Evolutionary conservation across 1,140 invertebrate genomes (phyloP).

Genomic region (Lasioglossum albipes): DNA sequence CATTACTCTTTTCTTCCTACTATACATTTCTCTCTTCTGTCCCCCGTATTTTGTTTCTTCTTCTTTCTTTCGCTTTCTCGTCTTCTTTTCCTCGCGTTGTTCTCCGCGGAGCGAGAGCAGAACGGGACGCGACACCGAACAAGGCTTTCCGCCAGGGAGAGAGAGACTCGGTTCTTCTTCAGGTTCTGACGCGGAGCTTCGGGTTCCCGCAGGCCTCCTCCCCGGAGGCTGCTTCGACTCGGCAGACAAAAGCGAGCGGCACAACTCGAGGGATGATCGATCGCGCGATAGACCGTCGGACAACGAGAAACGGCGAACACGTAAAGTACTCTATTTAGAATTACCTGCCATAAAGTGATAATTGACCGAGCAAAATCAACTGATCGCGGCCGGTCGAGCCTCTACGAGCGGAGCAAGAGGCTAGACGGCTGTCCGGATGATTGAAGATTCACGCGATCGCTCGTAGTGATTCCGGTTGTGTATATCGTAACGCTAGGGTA

Average conservation of each 20-base stretch:
- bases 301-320: background rate
- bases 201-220: background rate
- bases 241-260: background rate
- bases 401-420: background rate
- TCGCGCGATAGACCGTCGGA: background rate
- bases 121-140: background rate
- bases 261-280: background rate
- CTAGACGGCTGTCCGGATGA: background rate
- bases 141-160: slow-evolving; percentile 14
- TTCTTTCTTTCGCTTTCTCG: too few species aligned
- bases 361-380: background rate
- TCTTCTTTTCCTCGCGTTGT: background rate
- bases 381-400: background rate
- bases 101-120: background rate
- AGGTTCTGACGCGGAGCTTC: slow-evolving; percentile 15
- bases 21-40: background rate
- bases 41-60: too few species aligned
- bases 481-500: slow-evolving; percentile 26
- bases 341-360: slow-evolving; percentile 43
- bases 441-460: slow-evolving; percentile 10
- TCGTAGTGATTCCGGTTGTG: slow-evolving; percentile 14
- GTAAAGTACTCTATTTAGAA: slow-evolving; percentile 10
- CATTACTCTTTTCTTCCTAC: slow-evolving; percentile 26
- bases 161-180: slow-evolving; percentile 47
- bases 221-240: background rate